phyloP scores from a whole-genome alignment of 37 sponge, comb jelly and placozoan genomes.

The Haliclona indistincta region DNA sequence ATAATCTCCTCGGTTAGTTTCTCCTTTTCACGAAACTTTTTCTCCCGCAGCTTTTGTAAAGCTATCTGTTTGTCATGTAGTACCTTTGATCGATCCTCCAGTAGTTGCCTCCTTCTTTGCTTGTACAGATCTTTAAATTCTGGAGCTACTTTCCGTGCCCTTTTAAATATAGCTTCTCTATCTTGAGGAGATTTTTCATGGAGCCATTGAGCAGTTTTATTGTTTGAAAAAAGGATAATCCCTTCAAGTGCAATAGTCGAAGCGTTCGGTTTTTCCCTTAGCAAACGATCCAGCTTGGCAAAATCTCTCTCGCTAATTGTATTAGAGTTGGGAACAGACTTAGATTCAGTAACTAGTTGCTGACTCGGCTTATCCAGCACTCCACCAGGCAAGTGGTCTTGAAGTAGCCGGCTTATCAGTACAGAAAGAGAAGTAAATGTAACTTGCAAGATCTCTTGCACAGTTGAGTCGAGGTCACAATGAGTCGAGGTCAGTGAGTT shows the following conservation, averaged over 20 bases:
- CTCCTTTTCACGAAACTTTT: conserved; percentile 7
- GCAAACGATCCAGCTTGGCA: too few species aligned
- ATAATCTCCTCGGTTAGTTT: neutral
- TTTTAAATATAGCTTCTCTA: neutral
- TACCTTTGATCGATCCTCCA: neutral
- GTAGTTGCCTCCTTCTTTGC: too few species aligned
- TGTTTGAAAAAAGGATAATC: too few species aligned
- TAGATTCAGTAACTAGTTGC: neutral
- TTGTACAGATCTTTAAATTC: too few species aligned
- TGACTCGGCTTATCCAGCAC: neutral
- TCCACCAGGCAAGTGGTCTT: conserved; percentile 5
- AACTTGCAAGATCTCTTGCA: conserved; percentile 12
- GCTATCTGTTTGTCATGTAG: conserved; percentile 1
- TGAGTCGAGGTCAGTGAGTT: conserved; percentile 2
- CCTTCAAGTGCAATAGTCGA: neutral
- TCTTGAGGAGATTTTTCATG: neutral
- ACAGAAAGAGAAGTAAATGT: too few species aligned
- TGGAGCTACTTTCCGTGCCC: too few species aligned
- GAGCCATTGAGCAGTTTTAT: conserved; percentile 31
- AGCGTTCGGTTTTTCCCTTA: conserved; percentile 13
- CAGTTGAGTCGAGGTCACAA: neutral
- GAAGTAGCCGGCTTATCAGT: conserved; percentile 3
- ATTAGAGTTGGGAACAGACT: conserved; percentile 21
- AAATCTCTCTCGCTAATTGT: too few species aligned
- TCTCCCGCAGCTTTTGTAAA: neutral